These are phyloP conservation scores for Cynaeus angustus DNA, from an alignment of 2,888 invertebrate species.

Conservation along the genomic window DNA sequence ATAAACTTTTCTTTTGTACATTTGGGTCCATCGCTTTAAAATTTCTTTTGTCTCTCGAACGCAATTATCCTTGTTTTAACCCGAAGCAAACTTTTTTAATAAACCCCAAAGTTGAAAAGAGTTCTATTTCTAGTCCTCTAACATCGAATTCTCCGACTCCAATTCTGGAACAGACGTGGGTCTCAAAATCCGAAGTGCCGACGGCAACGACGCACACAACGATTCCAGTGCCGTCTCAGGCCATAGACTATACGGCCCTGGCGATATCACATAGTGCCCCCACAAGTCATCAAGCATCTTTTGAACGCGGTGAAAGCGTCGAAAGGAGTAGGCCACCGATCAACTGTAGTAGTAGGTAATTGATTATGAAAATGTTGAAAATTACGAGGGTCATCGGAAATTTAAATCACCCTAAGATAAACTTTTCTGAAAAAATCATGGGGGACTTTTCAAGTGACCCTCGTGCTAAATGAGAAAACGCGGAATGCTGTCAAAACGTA, in stretches of 20 bases:
- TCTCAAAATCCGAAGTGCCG: constrained; percentile 68
- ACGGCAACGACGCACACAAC: constrained; percentile 60
- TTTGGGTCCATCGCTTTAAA: too few relatives aligned
- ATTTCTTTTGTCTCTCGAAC: too few relatives aligned
- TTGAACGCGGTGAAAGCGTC: constrained; percentile 70
- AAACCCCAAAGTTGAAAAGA: too few relatives aligned
- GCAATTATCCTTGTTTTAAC: too few relatives aligned
- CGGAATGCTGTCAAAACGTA: too few relatives aligned
- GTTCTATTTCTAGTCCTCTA: constrained; percentile 70
- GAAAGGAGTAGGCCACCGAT: constrained; percentile 63
- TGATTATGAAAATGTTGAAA: background rate
- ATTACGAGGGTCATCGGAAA: background rate
- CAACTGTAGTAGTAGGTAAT: constrained; percentile 60
- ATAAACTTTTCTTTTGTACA: too few relatives aligned
- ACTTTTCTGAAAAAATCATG: too few relatives aligned
- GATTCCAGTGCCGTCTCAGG: constrained; percentile 58
- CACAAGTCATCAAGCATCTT: constrained; percentile 70
- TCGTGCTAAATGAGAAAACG: background rate
- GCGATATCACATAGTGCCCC: constrained; percentile 71
- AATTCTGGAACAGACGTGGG: constrained; percentile 71
- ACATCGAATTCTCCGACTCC: constrained; percentile 74
- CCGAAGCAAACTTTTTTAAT: too few relatives aligned
- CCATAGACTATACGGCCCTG: constrained; percentile 67
- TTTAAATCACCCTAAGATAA: background rate
- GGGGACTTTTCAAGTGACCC: background rate